Conservation (phyloP, 1,140 invertebrate genomes). For the Philopotamus ludificatus region DNA sequence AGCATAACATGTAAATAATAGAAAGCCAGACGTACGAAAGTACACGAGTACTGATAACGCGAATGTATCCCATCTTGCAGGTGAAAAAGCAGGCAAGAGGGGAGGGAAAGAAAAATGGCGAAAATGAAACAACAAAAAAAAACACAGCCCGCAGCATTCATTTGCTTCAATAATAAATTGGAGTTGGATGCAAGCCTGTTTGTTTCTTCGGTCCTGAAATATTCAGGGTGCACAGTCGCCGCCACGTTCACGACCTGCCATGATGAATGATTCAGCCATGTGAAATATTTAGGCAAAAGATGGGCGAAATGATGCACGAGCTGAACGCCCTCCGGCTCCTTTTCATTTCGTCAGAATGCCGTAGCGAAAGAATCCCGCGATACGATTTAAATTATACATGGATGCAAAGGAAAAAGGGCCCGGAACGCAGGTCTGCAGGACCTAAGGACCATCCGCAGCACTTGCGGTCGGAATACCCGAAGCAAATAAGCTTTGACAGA, state of each 20-base stretch:
- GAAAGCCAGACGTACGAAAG: background rate
- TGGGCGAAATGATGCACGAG: background rate
- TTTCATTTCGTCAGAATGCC: background rate
- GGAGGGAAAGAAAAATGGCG: background rate
- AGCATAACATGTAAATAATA: slow-evolving; percentile 22
- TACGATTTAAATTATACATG: too few species aligned
- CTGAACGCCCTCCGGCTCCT: background rate
- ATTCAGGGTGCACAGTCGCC: background rate
- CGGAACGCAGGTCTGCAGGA: too few species aligned
- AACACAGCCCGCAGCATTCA: background rate
- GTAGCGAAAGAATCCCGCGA: background rate
- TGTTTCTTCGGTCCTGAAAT: background rate
- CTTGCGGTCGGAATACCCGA: too few species aligned
- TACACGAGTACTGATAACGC: background rate
- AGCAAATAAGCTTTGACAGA: too few species aligned
- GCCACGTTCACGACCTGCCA: background rate
- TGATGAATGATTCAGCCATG: background rate
- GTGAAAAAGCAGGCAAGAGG: too few species aligned
- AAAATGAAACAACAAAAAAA: background rate
- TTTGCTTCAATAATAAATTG: slow-evolving; percentile 28
- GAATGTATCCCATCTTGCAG: background rate
- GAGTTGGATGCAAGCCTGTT: slow-evolving; percentile 3
- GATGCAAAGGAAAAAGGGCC: too few species aligned
- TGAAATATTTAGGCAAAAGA: slow-evolving; percentile 5
- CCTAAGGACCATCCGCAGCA: too few species aligned